phyloP scores from a whole-genome alignment of 2,888 invertebrate species.

The Mystacides longicornis region DNA sequence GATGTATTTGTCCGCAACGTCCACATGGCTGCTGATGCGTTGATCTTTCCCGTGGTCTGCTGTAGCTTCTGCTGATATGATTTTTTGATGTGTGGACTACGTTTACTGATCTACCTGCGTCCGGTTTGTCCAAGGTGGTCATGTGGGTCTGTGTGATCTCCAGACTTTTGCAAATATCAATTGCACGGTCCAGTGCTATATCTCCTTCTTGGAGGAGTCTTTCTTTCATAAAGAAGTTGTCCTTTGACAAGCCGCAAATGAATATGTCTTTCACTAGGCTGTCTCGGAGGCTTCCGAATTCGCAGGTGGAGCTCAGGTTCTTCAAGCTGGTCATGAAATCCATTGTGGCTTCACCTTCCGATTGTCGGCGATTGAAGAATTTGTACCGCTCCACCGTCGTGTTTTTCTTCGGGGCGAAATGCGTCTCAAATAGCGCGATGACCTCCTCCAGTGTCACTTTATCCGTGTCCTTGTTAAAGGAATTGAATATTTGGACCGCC shows the following conservation, averaged over 20 bases:
- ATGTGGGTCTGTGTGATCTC: not conserved
- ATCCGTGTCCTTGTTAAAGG: too few relatives aligned
- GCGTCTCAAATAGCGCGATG: too few relatives aligned
- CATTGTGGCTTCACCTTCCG: not conserved
- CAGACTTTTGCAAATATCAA: not conserved
- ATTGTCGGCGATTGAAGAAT: not conserved
- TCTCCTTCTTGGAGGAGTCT: not conserved
- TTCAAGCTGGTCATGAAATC: not conserved
- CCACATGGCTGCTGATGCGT: not conserved
- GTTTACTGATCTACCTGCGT: too few relatives aligned
- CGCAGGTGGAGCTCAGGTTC: not conserved
- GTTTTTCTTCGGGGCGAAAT: not conserved
- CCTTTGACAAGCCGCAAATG: not conserved
- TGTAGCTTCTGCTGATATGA: too few relatives aligned
- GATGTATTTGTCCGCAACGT: not conserved
- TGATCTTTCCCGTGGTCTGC: too few relatives aligned
- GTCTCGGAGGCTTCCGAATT: not conserved
- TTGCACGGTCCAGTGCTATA: not conserved
- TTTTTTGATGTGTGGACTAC: not conserved
- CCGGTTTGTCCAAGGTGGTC: not conserved
- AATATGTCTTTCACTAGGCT: too few relatives aligned
- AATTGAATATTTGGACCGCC: too few relatives aligned
- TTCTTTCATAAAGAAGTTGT: not conserved
- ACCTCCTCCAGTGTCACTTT: too few relatives aligned
- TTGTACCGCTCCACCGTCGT: not conserved